Conservation (phyloP, 2,797 vertebrate species). For the Gobionotothen gibberifrons region DNA sequence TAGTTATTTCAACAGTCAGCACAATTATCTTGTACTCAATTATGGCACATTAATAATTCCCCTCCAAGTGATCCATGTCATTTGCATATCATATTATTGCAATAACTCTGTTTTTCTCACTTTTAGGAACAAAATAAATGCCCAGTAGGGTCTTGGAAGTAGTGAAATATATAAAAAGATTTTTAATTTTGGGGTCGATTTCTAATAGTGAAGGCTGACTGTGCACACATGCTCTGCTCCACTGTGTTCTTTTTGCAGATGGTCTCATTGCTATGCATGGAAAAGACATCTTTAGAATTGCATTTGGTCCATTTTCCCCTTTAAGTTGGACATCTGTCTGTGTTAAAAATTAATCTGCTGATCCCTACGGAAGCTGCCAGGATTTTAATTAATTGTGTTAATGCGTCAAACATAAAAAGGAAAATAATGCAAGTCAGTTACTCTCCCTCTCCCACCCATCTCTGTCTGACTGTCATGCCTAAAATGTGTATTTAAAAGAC, state of each 20-base stretch:
- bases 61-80: constrained; percentile 46
- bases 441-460: neutral
- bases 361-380: constrained; percentile 68
- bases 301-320: constrained; percentile 82
- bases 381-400: constrained; percentile 85
- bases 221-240: constrained; percentile 71
- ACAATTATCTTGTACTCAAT: constrained; percentile 76
- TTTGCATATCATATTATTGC: constrained; percentile 60
- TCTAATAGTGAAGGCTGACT: constrained; percentile 56
- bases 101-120: constrained; percentile 19
- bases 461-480: neutral
- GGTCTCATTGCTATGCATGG: constrained; percentile 84
- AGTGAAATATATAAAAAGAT: constrained; percentile 25
- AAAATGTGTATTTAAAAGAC: constrained; percentile 17
- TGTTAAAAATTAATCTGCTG: constrained; percentile 81
- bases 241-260: constrained; percentile 75
- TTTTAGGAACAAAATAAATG: constrained; percentile 24
- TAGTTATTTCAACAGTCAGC: constrained; percentile 78
- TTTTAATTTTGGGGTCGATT: constrained; percentile 41
- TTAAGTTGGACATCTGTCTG: constrained; percentile 85
- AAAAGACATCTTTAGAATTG: constrained; percentile 81
- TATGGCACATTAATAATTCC: constrained; percentile 74
- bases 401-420: constrained; percentile 63
- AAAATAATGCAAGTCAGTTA: constrained; percentile 47
- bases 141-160: constrained; percentile 30